Base-by-base conservation (phyloP, 2,113 vertebrate genomes). In the Myotis lucifugus region DNA sequence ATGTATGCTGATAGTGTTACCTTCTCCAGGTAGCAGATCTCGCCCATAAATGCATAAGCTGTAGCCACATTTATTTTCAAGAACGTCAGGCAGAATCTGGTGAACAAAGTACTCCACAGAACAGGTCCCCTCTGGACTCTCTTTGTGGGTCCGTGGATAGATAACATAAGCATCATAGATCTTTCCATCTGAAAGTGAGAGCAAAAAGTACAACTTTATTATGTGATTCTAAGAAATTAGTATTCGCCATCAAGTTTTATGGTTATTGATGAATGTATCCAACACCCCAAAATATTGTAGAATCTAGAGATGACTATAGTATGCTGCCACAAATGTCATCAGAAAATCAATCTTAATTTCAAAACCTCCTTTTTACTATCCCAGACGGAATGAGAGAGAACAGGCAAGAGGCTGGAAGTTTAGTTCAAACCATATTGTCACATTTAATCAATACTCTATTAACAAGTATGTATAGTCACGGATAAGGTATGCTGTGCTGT, bases 101-200 rank as follows among this genome's bases (percentile, higher is more conserved):
- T 99, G 97, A 59, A 99, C 99, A 96, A 99, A 99, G 54, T 85
- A 95, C 81, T 99, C 99, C 81, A 99, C 97, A 72, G 98, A 98
- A 92, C 84, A 89, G 56, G 70, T 77, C 67, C 77, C 96, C 27
- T 5, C 82, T 15, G 72, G 93, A 13, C 95, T 96, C 0, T 2
- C 61, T 54, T 81, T 83, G 50, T 94, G 69, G 50, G 90, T 76
- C 54, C 97, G 98, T 0, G 99, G 98, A 88, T 99, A 99, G n/a
- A 99, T 98, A 69, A 99, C 95, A 14, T 99, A 99, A 0, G 99
- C 99, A 64, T 99, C 99, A 5, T 99, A 99, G 86, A 98, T 88
- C 96, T 99, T 99, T 42, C 99, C 99, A 96, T 99, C 99, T 95
- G 96, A 93, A 97, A 97, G 66, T 13, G 15, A 96, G 94, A 97